Conservation (phyloP, 2,113 vertebrate species). For the Ailuropoda melanoleuca region DNA sequence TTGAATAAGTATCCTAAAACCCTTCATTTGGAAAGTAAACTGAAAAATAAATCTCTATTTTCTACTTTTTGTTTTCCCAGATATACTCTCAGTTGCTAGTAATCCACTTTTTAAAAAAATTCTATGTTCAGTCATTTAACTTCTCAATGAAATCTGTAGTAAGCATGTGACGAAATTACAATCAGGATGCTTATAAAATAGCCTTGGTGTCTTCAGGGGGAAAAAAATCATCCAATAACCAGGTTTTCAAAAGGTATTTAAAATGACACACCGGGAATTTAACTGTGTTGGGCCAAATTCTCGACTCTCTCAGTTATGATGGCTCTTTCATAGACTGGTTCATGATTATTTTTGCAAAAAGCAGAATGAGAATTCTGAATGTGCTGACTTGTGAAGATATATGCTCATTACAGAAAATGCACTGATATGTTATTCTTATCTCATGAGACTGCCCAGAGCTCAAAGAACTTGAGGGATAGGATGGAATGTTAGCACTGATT, state of each 20-base stretch:
- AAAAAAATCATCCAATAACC: neutral
- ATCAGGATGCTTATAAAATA: neutral
- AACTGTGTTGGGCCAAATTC: neutral
- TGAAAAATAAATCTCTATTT: neutral
- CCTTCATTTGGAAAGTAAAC: slow-evolving; percentile 38
- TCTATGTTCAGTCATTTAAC: slow-evolving; percentile 5
- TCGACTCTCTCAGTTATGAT: neutral
- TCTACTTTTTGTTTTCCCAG: neutral
- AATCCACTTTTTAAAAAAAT: slow-evolving; percentile 6
- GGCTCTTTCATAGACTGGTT: neutral
- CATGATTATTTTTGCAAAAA: slow-evolving; percentile 4
- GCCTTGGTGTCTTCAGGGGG: neutral
- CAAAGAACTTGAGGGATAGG: neutral
- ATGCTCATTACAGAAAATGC: neutral
- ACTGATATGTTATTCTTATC: neutral
- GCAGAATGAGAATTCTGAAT: neutral
- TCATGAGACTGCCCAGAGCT: neutral
- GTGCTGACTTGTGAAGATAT: neutral
- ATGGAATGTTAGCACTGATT: slow-evolving; percentile 11
- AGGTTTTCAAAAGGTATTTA: slow-evolving; percentile 36
- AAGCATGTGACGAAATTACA: neutral
- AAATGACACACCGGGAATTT: neutral
- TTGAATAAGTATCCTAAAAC: slow-evolving; percentile 10
- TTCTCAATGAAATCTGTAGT: slow-evolving; percentile 5
- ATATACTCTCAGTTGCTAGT: neutral